Percentiles rank a stretch among this genome's conserved stretches.
These are phyloP conservation scores for Semnornis frantzii DNA, from an alignment of 2,113 vertebrate genomes.

Conservation along the genomic window DNA sequence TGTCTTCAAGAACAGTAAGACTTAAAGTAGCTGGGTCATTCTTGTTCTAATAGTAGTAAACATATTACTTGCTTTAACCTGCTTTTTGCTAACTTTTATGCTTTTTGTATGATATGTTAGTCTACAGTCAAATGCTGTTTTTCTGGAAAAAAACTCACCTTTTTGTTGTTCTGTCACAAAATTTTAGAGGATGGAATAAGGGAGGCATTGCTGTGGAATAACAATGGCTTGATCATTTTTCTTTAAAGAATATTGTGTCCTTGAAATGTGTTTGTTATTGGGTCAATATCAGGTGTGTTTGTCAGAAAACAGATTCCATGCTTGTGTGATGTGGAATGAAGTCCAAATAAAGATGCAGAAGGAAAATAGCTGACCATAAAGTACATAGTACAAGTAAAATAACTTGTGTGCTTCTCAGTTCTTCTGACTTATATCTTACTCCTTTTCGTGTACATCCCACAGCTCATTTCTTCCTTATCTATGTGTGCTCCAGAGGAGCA, in stretches of 20 bases:
- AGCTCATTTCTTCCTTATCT: background rate
- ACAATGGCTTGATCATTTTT: background rate
- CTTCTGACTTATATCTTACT: background rate
- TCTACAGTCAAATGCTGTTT: background rate
- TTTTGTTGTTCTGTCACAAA: background rate
- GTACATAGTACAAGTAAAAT: background rate
- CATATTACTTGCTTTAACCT: background rate
- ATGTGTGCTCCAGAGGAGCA: background rate
- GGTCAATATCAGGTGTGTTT: background rate
- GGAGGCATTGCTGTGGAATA: background rate
- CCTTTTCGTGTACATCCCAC: background rate
- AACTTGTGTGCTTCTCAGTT: background rate
- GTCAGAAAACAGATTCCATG: background rate
- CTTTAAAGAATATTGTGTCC: background rate
- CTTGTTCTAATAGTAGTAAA: background rate
- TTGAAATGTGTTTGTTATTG: background rate
- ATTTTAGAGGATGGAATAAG: background rate
- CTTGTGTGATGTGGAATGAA: background rate
- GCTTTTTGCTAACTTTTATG: background rate
- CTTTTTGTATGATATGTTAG: background rate
- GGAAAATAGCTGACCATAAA: background rate
- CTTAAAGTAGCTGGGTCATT: background rate
- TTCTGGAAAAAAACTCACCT: background rate
- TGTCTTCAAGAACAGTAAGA: background rate
- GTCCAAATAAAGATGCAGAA: background rate